phyloP scores from a whole-genome alignment of 2,113 vertebrate genomes.

The Trachemys scripta region DNA sequence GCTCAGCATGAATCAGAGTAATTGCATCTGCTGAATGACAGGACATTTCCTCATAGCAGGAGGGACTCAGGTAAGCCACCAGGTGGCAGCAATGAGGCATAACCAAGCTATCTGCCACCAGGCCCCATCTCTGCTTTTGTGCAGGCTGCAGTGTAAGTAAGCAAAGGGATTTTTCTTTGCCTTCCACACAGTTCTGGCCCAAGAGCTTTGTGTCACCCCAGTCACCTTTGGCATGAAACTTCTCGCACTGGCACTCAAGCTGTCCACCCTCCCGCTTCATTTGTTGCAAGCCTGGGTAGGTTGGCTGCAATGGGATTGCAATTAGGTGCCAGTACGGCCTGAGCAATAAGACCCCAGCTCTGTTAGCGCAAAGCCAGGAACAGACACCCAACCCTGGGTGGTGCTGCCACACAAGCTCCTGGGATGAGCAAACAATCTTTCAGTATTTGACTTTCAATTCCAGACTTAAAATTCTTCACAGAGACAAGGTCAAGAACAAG shows the following conservation, averaged over 20 bases:
- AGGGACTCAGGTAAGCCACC: background rate
- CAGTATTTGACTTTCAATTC: background rate
- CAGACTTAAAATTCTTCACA: background rate
- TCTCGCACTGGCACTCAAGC: background rate
- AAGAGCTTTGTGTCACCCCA: background rate
- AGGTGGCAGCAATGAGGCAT: background rate
- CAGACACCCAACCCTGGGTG: background rate
- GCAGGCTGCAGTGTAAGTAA: background rate
- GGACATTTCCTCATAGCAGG: background rate
- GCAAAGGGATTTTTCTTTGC: background rate
- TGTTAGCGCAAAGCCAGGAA: background rate
- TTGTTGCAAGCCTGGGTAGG: background rate
- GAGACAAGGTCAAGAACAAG: background rate
- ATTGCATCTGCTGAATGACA: background rate
- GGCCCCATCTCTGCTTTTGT: background rate
- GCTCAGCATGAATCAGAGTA: background rate
- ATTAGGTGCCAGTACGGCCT: background rate
- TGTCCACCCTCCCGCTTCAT: background rate
- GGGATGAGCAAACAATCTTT: background rate
- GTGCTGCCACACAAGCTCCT: background rate
- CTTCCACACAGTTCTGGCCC: background rate
- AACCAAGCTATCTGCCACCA: background rate
- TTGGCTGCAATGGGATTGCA: background rate
- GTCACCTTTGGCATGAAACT: background rate
- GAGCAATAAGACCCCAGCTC: background rate